A percentile compares a stretch with the other conserved stretches of the same genome.
These are phyloP conservation scores for Aurelia sp. DNA, from an alignment of 30 jellyfish, hydroid and myxozoan genomes.

Conservation along the genomic window DNA sequence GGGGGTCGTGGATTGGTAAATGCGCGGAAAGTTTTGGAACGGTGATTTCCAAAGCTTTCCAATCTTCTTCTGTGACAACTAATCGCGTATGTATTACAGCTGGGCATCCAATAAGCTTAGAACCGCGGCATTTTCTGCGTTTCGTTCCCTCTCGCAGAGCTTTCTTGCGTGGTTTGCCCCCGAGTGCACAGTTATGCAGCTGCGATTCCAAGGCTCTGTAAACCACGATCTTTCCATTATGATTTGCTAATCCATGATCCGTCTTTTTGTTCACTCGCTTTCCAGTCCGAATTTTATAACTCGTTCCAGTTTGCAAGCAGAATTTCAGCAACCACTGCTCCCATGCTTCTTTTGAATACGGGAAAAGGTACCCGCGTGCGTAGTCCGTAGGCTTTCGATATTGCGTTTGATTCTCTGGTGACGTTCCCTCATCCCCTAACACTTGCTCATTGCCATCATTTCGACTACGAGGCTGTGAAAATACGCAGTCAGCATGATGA, in stretches of 20 bases:
- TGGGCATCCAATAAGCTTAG: constrained; percentile 95
- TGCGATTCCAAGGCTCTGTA: constrained; percentile 97
- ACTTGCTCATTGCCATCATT: not conserved
- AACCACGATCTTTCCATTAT: constrained; percentile 91
- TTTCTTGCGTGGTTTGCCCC: constrained; percentile 97
- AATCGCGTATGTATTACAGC: constrained; percentile 98
- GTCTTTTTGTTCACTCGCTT: constrained; percentile 94
- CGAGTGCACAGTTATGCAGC: constrained; percentile 96
- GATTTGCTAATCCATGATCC: constrained; percentile 98
- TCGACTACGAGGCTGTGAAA: constrained; percentile 79
- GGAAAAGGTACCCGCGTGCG: constrained; percentile 97
- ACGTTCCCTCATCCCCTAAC: constrained; percentile 23
- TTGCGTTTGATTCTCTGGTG: constrained; percentile 11
- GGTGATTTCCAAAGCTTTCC: constrained; percentile 96
- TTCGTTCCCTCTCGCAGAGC: constrained; percentile 85
- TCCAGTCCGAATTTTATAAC: constrained; percentile 94
- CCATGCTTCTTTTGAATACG: constrained; percentile 93
- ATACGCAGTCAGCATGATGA: constrained; percentile 98
- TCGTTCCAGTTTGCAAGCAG: constrained; percentile 93
- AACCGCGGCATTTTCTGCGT: constrained; percentile 95
- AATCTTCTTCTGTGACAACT: constrained; percentile 91
- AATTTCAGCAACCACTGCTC: constrained; percentile 86
- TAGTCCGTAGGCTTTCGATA: constrained; percentile 94
- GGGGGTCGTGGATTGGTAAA: constrained; percentile 93
- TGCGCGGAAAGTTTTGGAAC: constrained; percentile 96